Percentiles rank a stretch among this genome's conserved stretches.
These are phyloP conservation scores for Toxotes lorentzi DNA, from an alignment of 2,797 vertebrate genomes.

Conservation along the genomic window DNA sequence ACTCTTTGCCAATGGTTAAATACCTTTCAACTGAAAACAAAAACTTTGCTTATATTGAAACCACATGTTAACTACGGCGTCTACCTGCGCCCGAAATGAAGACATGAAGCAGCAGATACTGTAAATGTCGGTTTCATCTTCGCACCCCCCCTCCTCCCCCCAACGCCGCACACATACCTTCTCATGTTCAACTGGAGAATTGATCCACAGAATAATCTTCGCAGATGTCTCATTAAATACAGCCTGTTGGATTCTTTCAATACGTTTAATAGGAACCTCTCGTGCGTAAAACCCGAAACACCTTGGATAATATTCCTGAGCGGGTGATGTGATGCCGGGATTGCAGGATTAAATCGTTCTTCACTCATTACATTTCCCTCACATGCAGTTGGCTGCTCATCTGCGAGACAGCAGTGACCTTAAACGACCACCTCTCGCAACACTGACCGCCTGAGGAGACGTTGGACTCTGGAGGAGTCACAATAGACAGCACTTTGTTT, in stretches of 20 bases:
- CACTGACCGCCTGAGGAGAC: constrained; percentile 35
- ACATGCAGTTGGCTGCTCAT: constrained; percentile 37
- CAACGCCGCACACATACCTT: neutral
- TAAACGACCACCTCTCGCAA: constrained; percentile 44
- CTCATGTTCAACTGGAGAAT: constrained; percentile 1
- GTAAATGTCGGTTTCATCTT: neutral
- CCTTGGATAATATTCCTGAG: constrained; percentile 30
- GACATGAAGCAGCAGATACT: neutral
- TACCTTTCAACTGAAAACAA: constrained; percentile 30
- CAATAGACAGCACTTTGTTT: constrained; percentile 26
- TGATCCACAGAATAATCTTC: neutral
- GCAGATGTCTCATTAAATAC: constrained; percentile 5
- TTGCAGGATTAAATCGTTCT: neutral
- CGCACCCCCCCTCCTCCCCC: neutral
- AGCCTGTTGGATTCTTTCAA: constrained; percentile 4
- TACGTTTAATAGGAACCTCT: constrained; percentile 24
- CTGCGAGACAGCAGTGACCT: constrained; percentile 68
- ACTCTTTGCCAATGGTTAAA: neutral
- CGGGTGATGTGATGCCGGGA: constrained; percentile 1
- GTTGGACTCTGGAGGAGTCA: constrained; percentile 21
- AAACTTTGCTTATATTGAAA: constrained; percentile 38
- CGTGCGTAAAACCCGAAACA: constrained; percentile 57
- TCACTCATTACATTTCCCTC: neutral
- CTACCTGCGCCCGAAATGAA: constrained; percentile 17
- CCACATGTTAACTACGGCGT: constrained; percentile 36